These are phyloP conservation scores for Orthosia cruda DNA, from an alignment of 2,888 invertebrate genomes.

Conservation along the genomic window DNA sequence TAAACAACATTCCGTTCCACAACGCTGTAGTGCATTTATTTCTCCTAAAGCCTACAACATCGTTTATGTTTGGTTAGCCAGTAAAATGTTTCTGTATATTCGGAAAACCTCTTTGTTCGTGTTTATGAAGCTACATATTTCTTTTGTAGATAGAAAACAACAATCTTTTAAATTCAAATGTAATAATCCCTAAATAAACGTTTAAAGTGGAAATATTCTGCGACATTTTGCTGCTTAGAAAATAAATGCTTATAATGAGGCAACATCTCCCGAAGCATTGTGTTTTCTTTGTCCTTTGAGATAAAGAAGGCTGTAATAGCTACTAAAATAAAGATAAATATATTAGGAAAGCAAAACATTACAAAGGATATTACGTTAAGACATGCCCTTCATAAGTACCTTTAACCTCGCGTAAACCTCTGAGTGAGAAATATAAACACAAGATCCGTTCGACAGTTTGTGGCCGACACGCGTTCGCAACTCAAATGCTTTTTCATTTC, in stretches of 20 bases:
- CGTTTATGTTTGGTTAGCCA: constrained; percentile 31
- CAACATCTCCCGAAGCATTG: constrained; percentile 26
- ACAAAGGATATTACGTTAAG: constrained; percentile 52
- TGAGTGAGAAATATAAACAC: constrained; percentile 71
- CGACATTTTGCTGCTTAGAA: constrained; percentile 15
- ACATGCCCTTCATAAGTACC: constrained; percentile 47
- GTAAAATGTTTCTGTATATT: constrained; percentile 29
- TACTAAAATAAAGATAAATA: constrained; percentile 53
- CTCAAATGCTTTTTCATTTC: constrained; percentile 75
- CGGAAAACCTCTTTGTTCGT: constrained; percentile 7
- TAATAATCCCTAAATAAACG: constrained; percentile 17
- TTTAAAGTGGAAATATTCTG: constrained; percentile 18
- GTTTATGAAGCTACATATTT: constrained; percentile 15
- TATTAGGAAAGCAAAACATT: constrained; percentile 60
- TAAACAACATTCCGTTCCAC: constrained; percentile 72
- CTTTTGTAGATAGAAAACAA: constrained; percentile 10
- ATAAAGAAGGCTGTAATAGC: constrained; percentile 40
- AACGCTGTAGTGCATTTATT: constrained; percentile 62
- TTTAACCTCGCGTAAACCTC: constrained; percentile 57
- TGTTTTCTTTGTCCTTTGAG: constrained; percentile 50
- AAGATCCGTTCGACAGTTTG: constrained; percentile 62
- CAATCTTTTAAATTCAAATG: constrained; percentile 22
- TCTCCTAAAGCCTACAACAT: constrained; percentile 41
- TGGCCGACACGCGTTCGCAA: constrained; percentile 67
- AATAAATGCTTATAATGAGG: constrained; percentile 30